Evolutionary conservation across 2,113 vertebrate species (phyloP).

Genomic region (Crotalus viridis): DNA sequence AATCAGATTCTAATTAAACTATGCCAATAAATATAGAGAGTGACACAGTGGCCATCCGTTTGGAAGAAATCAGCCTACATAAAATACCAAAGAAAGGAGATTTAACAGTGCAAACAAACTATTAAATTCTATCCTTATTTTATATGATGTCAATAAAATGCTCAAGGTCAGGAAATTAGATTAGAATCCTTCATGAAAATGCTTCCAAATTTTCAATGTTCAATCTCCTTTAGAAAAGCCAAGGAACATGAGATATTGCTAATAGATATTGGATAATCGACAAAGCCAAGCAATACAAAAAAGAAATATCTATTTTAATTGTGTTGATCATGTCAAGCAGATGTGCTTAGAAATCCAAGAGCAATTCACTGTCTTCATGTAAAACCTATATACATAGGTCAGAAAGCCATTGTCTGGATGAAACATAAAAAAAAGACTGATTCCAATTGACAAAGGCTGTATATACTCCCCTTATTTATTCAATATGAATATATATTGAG

Average conservation of each 20-base stretch:
- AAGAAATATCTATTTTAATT: neutral
- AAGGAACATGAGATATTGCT: neutral
- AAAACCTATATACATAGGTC: neutral
- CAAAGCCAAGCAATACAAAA: neutral
- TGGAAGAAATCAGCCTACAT: neutral
- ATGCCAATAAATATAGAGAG: neutral
- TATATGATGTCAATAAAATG: neutral
- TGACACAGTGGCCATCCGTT: neutral
- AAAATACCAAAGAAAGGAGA: neutral
- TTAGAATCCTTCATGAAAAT: neutral
- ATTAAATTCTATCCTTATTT: neutral
- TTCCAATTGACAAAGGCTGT: neutral
- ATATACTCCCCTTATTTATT: neutral
- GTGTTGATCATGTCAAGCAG: neutral
- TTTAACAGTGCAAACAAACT: neutral
- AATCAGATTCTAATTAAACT: neutral
- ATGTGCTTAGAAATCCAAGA: neutral
- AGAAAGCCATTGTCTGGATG: neutral
- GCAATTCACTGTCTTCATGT: neutral
- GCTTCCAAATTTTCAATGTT: neutral
- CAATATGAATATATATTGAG: neutral
- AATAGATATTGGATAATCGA: neutral
- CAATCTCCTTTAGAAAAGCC: neutral
- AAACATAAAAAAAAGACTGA: neutral
- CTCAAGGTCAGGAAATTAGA: neutral